Base-by-base conservation (phyloP, 2,888 invertebrate species). In the Brenthis hecate region DNA sequence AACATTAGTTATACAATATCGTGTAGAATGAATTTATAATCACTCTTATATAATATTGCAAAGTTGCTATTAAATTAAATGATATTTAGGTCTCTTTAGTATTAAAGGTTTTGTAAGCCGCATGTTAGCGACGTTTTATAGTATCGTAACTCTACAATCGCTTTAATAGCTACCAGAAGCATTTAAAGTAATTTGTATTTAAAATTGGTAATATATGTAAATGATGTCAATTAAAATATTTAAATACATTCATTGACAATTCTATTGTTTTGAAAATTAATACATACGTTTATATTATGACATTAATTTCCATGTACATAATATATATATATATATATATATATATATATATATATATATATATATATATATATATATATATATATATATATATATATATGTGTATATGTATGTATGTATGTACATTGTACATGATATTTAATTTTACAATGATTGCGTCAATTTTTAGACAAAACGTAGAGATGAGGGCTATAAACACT, bases 111-210 rank as follows among this genome's bases (percentile, higher is more conserved):
- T 76, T 75, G 73, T 81, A 53, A 81, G 80, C 78, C 77, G 78
- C 79, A 79, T 81, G 84, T 85, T 84, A 77, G 80, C 81, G 81
- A 84, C 80, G 78, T 77, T 86, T 89, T 87, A 88, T 84, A 77
- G 80, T 79, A 80, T 83, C 84, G 79, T 87, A 87, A 87, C 84
- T 88, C 81, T 85, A 84, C 78, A 84, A 81, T 82, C 74, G 77
- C 83, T 85, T 85, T 87, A 85, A 87, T 87, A 79, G 78, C 76
- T 81, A 81, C 75, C 73, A 79, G 80, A 83, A 82, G 82, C 83
- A 83, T 85, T 82, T 86, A 85, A 83, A 86, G 85, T 87, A 87
- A 83, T 81, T 80, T 76, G 77, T 74, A 79, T 82, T 81, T 79
- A 77, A 84, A 85, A 77, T 77, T 75, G 72, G 4, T 28, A 28